Evolutionary conservation across 2,888 invertebrate species (phyloP).

Genomic region (Trimorus sp.): DNA sequence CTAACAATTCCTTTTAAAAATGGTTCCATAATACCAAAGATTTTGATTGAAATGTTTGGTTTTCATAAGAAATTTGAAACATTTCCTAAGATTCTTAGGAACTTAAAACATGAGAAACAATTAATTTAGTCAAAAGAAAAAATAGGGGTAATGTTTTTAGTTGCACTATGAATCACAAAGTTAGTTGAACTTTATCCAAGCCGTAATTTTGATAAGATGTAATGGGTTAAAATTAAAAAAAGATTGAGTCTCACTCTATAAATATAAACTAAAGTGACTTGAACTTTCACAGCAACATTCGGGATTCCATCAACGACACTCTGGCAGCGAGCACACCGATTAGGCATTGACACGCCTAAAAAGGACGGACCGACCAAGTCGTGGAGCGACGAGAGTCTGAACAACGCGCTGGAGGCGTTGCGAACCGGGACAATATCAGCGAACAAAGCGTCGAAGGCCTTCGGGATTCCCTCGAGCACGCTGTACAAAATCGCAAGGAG

Average conservation of each 20-base stretch:
- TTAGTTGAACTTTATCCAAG: too few species aligned
- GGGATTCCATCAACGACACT: constrained; percentile 95
- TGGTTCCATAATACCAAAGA: too few species aligned
- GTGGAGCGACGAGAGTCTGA: constrained; percentile 93
- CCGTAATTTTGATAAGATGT: too few species aligned
- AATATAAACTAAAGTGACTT: not conserved
- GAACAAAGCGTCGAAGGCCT: constrained; percentile 95
- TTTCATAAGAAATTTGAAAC: too few species aligned
- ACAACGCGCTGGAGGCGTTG: constrained; percentile 91
- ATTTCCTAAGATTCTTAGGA: too few species aligned
- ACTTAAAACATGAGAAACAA: too few species aligned
- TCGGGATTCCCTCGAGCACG: constrained; percentile 95
- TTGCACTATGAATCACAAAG: too few species aligned
- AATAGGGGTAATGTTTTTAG: too few species aligned
- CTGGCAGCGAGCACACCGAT: constrained; percentile 94
- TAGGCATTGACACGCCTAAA: constrained; percentile 95
- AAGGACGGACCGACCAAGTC: constrained; percentile 93
- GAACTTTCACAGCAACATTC: constrained; percentile 86
- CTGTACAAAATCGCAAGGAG: constrained; percentile 95
- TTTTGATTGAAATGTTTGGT: too few species aligned
- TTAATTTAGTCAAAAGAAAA: too few species aligned
- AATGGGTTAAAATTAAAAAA: not conserved
- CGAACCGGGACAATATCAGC: constrained; percentile 93
- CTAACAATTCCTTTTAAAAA: too few species aligned
- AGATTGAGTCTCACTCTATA: not conserved